phyloP scores from a whole-genome alignment of 2,797 vertebrate species.

The Chrosomus eos region DNA sequence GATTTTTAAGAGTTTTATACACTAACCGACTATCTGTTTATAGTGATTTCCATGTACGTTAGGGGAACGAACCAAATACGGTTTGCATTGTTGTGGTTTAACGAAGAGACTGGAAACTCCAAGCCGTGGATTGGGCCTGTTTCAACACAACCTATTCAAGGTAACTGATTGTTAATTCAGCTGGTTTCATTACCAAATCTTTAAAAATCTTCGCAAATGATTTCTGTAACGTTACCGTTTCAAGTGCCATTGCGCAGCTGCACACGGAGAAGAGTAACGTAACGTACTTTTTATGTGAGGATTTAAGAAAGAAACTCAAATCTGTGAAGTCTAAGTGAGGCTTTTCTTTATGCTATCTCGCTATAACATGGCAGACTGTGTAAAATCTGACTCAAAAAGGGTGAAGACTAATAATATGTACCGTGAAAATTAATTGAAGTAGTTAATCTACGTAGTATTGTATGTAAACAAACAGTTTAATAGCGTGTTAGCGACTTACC shows the following conservation, averaged over 20 bases:
- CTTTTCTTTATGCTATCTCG: background rate
- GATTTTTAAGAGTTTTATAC: slow-evolving; percentile 9
- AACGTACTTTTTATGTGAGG: too few species aligned
- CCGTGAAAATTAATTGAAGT: background rate
- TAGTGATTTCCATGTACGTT: background rate
- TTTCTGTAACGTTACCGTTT: background rate
- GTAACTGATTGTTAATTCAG: slow-evolving; percentile 12
- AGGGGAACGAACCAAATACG: background rate
- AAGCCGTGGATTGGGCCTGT: slow-evolving; percentile 46
- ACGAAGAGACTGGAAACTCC: slow-evolving; percentile 29
- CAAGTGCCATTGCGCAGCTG: background rate
- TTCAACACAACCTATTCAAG: slow-evolving; percentile 18
- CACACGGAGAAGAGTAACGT: background rate
- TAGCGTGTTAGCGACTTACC: slow-evolving; percentile 16
- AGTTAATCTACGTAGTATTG: background rate
- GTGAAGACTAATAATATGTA: background rate
- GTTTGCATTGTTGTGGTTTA: slow-evolving; percentile 36
- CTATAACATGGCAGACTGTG: background rate
- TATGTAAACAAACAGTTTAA: background rate
- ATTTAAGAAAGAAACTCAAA: background rate
- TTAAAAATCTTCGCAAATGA: background rate
- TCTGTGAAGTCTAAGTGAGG: background rate
- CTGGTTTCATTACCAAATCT: background rate
- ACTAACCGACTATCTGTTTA: background rate
- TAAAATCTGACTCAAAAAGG: background rate